A percentile compares a stretch with the other conserved stretches of the same genome.
Conservation (phyloP, 2,113 vertebrate genomes). For the Pedetes capensis region DNA sequence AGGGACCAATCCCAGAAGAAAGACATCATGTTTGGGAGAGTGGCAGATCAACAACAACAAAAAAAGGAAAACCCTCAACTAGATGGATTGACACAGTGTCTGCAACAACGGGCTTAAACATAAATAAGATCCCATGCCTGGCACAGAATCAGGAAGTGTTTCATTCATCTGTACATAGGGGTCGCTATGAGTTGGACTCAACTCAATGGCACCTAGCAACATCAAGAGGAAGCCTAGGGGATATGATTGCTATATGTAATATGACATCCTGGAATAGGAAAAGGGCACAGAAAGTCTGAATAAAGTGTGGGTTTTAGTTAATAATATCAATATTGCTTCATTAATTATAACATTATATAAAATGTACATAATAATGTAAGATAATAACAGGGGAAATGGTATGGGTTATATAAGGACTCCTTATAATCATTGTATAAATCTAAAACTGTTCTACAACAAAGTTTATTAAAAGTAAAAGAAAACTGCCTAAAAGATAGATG, state of each 20-base stretch:
- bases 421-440: background rate
- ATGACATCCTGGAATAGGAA: background rate
- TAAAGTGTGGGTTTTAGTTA: background rate
- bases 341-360: background rate
- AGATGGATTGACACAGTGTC: too few species aligned
- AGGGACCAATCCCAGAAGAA: too few species aligned
- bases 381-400: background rate
- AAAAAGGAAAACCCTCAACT: too few species aligned
- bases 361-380: background rate
- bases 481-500: background rate
- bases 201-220: background rate
- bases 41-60: too few species aligned
- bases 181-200: too few species aligned
- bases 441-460: background rate
- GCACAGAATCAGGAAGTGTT: too few species aligned
- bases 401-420: background rate
- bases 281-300: background rate
- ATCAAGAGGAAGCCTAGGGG: background rate
- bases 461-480: background rate
- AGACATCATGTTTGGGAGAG: too few species aligned
- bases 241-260: background rate
- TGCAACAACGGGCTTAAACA: too few species aligned
- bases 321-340: background rate
- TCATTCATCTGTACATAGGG: too few species aligned
- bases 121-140: too few species aligned